Evolutionary conservation across 2,888 invertebrate species (phyloP), one percentile per base, ranked within the genome.

Genomic region (Nomada ruficornis): DNA sequence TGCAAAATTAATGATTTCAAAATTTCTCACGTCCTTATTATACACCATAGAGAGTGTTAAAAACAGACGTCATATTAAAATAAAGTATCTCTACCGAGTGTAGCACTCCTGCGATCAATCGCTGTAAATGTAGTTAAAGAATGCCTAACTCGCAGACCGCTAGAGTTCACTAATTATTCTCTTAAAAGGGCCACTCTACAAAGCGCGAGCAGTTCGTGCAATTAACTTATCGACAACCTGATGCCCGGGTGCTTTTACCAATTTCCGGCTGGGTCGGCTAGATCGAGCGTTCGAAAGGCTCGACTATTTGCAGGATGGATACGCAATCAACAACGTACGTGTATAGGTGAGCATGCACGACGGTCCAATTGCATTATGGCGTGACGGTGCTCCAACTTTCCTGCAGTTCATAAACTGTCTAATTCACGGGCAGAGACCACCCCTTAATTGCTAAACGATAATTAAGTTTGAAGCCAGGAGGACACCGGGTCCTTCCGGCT

Each of bases 381-480:
- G 47, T 77, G 74, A 80, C 68, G 80, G 68, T 42, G 86, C 76
- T 70, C 69, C 78, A 88, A 88, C 88, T 86, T 86, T 86, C 83
- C 77, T 73, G 36, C 78, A 85, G 85, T 87, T 87, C 79, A 80
- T 84, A 87, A 87, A 86, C 88, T 84, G 82, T 78, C 87, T 86
- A 89, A 89, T 89, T 89, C 85, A 80, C 79, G 85, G 81, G 82
- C 72, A 63, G 80, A 44, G 78, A 84, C 82, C 84, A 64, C 77
- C 80, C 77, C 77, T 85, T 89, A 89, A 89, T 89, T 89, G 86
- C 85, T 72, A 86, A 84, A 88, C 86, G 85, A 87, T 89, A 90
- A 90, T 90, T 86, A 87, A 87, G 84, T 90, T 90, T 82, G 72
- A 86, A 83, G 82, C 77, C 75, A 60, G 68, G 77, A 72, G 64